Conservation (phyloP, 2,113 vertebrate species). For the Prolemur simus region DNA sequence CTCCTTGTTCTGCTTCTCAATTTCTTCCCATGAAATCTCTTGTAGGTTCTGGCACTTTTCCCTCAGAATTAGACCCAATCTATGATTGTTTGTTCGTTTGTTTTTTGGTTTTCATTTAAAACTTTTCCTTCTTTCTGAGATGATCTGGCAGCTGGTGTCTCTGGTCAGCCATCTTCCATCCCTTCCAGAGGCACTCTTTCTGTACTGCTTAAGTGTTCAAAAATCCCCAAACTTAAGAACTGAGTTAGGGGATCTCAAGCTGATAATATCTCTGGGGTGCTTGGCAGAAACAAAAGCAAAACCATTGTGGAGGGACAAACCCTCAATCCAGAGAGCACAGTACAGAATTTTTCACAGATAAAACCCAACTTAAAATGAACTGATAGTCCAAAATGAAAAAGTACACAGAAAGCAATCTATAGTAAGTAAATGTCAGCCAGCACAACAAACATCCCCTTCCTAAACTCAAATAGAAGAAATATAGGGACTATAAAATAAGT, state of each 20-base stretch:
- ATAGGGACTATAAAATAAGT: background rate
- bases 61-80: too few relatives aligned
- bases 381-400: background rate
- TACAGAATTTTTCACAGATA: background rate
- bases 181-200: too few relatives aligned
- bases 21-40: too few relatives aligned
- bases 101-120: too few relatives aligned
- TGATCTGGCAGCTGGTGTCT: too few relatives aligned
- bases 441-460: background rate
- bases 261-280: background rate
- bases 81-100: too few relatives aligned
- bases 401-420: background rate
- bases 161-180: too few relatives aligned
- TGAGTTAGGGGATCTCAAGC: background rate
- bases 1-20: too few relatives aligned
- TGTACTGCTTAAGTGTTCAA: background rate
- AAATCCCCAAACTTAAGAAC: background rate
- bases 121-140: too few relatives aligned
- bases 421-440: background rate
- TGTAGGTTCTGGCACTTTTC: too few relatives aligned
- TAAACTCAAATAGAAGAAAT: background rate
- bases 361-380: background rate
- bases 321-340: background rate
- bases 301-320: background rate
- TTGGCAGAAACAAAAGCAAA: background rate